These are phyloP conservation scores for Cephus cinctus DNA, from an alignment of 1,140 invertebrate species.

Conservation along the genomic window DNA sequence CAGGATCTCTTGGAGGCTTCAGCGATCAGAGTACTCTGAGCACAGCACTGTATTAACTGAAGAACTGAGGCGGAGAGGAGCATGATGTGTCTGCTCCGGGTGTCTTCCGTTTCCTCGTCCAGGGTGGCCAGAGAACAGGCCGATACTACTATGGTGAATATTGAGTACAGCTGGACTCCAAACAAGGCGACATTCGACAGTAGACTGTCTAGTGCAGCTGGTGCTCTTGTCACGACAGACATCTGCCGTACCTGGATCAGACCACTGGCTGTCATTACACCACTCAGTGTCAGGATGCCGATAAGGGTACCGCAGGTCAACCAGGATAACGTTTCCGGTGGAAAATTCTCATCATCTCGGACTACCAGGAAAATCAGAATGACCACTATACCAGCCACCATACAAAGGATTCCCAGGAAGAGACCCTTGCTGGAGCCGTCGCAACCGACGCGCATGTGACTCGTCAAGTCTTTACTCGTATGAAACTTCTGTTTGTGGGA, in stretches of 20 bases:
- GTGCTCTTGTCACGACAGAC: constrained; percentile 46
- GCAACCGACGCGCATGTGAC: constrained; percentile 53
- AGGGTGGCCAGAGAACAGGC: constrained; percentile 39
- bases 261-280: constrained; percentile 44
- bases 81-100: constrained; percentile 45
- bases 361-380: constrained; percentile 67
- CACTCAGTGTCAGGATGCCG: constrained; percentile 46
- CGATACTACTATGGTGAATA: constrained; percentile 60
- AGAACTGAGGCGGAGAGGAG: constrained; percentile 52
- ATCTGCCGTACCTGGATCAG: constrained; percentile 56
- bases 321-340: constrained; percentile 51
- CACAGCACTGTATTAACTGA: constrained; percentile 59
- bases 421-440: constrained; percentile 62
- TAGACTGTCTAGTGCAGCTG: constrained; percentile 53
- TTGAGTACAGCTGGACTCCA: constrained; percentile 61
- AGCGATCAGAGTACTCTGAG: constrained; percentile 64
- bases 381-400: constrained; percentile 63
- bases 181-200: constrained; percentile 57
- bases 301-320: constrained; percentile 52
- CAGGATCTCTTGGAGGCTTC: constrained; percentile 61
- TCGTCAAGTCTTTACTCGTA: constrained; percentile 40
- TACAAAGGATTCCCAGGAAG: constrained; percentile 62
- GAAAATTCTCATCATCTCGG: constrained; percentile 60
- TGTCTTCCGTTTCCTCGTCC: constrained; percentile 14
- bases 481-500: constrained; percentile 42